Base-by-base conservation (phyloP, 2,113 vertebrate species). In the Dicaeum eximium region DNA sequence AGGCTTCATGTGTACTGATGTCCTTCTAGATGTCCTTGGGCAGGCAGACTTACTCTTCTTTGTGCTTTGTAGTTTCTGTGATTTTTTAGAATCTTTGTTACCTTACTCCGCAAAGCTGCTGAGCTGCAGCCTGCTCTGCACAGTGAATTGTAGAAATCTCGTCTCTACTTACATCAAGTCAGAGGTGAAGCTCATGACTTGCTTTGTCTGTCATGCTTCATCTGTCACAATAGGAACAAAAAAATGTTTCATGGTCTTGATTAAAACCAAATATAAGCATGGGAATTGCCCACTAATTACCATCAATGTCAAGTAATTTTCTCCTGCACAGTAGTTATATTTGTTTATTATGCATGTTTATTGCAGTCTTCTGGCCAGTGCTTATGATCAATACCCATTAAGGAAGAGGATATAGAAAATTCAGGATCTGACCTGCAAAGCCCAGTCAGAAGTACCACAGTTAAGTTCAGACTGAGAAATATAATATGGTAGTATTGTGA, bases 231-330 rank as follows among this genome's bases (percentile, higher is more conserved):
- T 7, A 81, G 47, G 47, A 90, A 71, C 28, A 79, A 91, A 87
- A 58, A 73, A 83, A 24, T 5, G 4, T 79, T 58, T 89, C 44
- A 67, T 80, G 53, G 47, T 92, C 71, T 88, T 86, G 78, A 72
- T 64, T 92, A 64, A 91, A 93, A 27, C 24, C 48, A 93, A 92
- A 86, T 73, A 78, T 23, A 81, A 91, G 60, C 27, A 18, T 92
- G 80, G 18, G 93, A 96, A 90, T 93, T 95, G 35, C 23, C 54
- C 9, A 18, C 73, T 96, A 96, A 97, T 94, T 96, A 72, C 88
- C 86, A 82, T 90, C 82, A 93, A 75, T 57, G 24, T 67, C 62
- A 90, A 93, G n/a, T 65, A 38, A 81, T 93, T 95, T 88, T 96
- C 67, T 96, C 33, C 83, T 72, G 25, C 4, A 7, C 57, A 90